Conservation (phyloP, 1,140 invertebrate species). For the Eueides isabella region DNA sequence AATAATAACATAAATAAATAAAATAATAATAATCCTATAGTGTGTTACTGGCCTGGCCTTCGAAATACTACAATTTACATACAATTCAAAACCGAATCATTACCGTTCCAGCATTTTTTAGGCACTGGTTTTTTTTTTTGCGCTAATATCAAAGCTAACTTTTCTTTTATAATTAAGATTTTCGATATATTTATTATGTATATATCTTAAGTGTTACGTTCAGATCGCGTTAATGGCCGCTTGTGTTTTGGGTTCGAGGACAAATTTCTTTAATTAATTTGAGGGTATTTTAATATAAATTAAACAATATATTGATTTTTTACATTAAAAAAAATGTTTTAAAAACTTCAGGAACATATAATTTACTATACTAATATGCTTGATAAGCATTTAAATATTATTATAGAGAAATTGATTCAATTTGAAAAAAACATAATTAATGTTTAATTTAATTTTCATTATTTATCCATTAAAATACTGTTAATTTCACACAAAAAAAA, state of each 20-base stretch:
- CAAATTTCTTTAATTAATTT: not conserved
- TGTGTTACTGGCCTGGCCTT: slow-evolving; percentile 56
- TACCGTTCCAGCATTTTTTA: slow-evolving; percentile 58
- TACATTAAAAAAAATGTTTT: too few species aligned
- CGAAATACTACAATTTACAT: slow-evolving; percentile 41
- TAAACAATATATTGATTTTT: too few species aligned
- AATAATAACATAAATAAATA: slow-evolving; percentile 14
- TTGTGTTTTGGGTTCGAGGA: slow-evolving; percentile 5
- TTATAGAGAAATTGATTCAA: too few species aligned
- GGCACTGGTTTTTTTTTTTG: slow-evolving; percentile 73
- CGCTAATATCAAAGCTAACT: slow-evolving; percentile 77
- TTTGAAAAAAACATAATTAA: too few species aligned
- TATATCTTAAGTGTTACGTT: slow-evolving; percentile 57
- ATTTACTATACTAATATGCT: too few species aligned
- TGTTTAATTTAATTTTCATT: too few species aligned
- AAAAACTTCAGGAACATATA: too few species aligned
- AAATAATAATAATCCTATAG: slow-evolving; percentile 16
- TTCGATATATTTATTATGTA: slow-evolving; percentile 50
- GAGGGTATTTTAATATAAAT: too few species aligned
- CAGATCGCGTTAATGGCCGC: slow-evolving; percentile 31
- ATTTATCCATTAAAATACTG: too few species aligned
- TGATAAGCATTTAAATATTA: too few species aligned
- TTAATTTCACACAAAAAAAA: too few species aligned
- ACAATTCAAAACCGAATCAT: slow-evolving; percentile 41
- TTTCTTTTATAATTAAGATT: slow-evolving; percentile 54